phyloP scores from a whole-genome alignment of 2,888 invertebrate genomes.

The Orthosia incerta region DNA sequence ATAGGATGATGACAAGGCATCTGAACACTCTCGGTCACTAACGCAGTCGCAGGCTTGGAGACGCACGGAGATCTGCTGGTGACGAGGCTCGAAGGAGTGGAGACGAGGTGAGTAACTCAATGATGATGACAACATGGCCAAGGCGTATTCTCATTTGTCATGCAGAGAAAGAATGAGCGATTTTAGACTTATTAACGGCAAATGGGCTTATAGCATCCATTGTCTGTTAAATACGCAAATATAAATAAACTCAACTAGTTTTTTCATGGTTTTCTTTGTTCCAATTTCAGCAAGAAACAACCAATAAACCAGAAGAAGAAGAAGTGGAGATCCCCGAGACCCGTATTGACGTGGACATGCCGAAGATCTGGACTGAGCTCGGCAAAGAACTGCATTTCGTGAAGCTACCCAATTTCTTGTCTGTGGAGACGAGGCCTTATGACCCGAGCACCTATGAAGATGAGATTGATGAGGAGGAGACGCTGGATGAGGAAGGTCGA shows the following conservation, averaged over 20 bases:
- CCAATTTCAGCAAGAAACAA: constrained; percentile 77
- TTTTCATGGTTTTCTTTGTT: too few relatives aligned
- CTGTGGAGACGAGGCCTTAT: constrained; percentile 99
- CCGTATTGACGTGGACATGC: constrained; percentile 98
- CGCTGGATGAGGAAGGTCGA: constrained; percentile 99
- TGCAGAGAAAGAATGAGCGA: too few relatives aligned
- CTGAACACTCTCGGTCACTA: too few relatives aligned
- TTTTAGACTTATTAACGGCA: too few relatives aligned
- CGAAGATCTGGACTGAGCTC: constrained; percentile 97
- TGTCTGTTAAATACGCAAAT: too few relatives aligned
- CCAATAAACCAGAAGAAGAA: constrained; percentile 92
- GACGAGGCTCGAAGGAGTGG: constrained; percentile 87
- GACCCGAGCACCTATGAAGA: constrained; percentile 99
- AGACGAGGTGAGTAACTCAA: constrained; percentile 80
- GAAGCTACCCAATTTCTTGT: constrained; percentile 99
- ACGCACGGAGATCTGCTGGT: too few relatives aligned
- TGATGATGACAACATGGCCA: too few relatives aligned
- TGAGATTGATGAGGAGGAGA: constrained; percentile 99
- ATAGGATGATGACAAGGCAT: too few relatives aligned
- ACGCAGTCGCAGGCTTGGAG: too few relatives aligned
- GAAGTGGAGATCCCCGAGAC: constrained; percentile 97
- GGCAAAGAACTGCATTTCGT: constrained; percentile 98
- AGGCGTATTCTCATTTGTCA: too few relatives aligned
- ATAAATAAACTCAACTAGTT: too few relatives aligned
- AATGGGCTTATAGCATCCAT: too few relatives aligned